phyloP scores from a whole-genome alignment of 2,888 invertebrate species.

The Polia nebulosa region DNA sequence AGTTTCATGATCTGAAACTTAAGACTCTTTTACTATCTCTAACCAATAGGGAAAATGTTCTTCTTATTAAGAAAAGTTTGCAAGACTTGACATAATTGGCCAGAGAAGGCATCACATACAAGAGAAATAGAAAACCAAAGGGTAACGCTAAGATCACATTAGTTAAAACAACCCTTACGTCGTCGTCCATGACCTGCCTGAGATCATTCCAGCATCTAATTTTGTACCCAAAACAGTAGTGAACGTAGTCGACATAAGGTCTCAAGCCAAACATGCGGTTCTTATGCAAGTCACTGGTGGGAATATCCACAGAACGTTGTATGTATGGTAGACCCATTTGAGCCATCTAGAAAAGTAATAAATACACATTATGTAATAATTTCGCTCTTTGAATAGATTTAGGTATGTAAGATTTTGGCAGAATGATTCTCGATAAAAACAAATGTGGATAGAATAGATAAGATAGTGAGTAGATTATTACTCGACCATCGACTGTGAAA shows the following conservation, averaged over 20 bases:
- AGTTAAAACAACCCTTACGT: conserved; percentile 7
- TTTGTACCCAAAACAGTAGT: conserved; percentile 12
- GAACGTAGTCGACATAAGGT: conserved; percentile 26
- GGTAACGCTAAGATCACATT: too few relatives aligned
- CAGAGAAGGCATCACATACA: not conserved
- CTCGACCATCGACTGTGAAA: too few relatives aligned
- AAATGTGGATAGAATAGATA: not conserved
- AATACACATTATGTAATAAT: not conserved
- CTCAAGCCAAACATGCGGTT: conserved; percentile 23
- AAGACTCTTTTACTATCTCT: too few relatives aligned
- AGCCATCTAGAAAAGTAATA: conserved; percentile 8
- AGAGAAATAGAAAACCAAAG: not conserved
- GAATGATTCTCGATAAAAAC: not conserved
- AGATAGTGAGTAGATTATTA: too few relatives aligned
- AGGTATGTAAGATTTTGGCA: not conserved
- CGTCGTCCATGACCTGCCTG: not conserved
- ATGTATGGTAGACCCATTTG: conserved; percentile 19
- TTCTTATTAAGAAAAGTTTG: too few relatives aligned
- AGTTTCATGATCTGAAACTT: too few relatives aligned
- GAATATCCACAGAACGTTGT: conserved; percentile 15
- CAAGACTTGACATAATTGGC: not conserved
- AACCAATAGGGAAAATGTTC: too few relatives aligned
- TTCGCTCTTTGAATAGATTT: not conserved
- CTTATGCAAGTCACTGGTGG: conserved; percentile 38
- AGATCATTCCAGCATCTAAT: conserved; percentile 30